Evolutionary conservation across 2,888 invertebrate genomes (phyloP).

Genomic region (Chromoteleia sp.): DNA sequence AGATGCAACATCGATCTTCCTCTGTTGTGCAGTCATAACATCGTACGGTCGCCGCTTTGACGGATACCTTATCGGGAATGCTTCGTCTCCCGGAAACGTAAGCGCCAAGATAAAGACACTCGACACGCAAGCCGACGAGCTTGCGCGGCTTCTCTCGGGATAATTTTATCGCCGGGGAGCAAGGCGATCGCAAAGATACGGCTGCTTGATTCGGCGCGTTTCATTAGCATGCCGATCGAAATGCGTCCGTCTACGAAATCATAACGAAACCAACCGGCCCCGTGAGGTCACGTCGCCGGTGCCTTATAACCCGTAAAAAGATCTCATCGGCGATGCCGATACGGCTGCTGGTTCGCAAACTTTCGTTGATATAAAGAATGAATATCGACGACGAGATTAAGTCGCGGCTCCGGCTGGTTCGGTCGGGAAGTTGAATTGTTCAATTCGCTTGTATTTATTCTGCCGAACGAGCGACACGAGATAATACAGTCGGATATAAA

Average conservation of each 20-base stretch:
- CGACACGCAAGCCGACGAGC: no score
- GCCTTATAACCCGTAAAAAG: constrained; percentile 28
- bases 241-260: constrained; percentile 36
- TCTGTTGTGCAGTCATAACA: constrained; percentile 7
- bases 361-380: constrained; percentile 68
- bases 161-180: constrained; percentile 22
- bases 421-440: constrained; percentile 69
- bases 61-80: constrained; percentile 15
- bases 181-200: constrained; percentile 5
- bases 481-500: constrained; percentile 71
- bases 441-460: constrained; percentile 74
- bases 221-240: constrained; percentile 32
- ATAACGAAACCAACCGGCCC: constrained; percentile 8
- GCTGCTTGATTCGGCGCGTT: constrained; percentile 21
- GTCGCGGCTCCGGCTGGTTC: constrained; percentile 35
- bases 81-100: neutral
- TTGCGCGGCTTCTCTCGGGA: no score
- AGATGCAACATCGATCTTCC: constrained; percentile 1
- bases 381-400: constrained; percentile 70
- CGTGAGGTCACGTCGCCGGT: no score
- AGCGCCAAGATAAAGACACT: neutral
- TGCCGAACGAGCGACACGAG: constrained; percentile 54
- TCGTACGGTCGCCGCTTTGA: constrained; percentile 14
- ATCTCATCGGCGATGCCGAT: constrained; percentile 36
- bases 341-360: constrained; percentile 52